Evolutionary conservation across 1,140 invertebrate species (phyloP), one percentile per base, ranked within the genome.

Genomic region (Drosophila parvula): DNA sequence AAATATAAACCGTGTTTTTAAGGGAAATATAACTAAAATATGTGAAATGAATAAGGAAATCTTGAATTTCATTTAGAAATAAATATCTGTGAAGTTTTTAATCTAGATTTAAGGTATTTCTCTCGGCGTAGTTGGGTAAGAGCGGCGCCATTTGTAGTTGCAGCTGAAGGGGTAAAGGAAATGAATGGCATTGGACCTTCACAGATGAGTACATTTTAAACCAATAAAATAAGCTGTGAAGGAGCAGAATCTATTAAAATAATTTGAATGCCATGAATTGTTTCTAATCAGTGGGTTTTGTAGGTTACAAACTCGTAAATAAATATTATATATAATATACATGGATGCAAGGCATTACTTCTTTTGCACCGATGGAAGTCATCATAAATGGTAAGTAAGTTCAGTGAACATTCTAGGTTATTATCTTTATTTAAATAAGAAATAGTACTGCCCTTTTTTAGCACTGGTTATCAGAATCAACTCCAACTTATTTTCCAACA

Each of bases 141-240:
- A 41, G n/a, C 12, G 60, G 36, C 60, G 60, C 60, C 60, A 64
- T 27, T 38, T 36, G 59, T 34, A 38, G 32, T 61, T 51, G n/a
- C 47, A 51, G n/a, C 27, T 43, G 28, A 36, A 30, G 11, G 22
- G 62, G 30, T 7, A 7, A 36, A 27, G 11, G 36, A 12, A 58
- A 58, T 41, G 36, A 58, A 58, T 61, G 32, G 59, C 44, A 67
- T 36, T 27, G 61, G 61, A 44, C 16, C 45, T 50, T 69, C n/a
- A 51, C 61, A 53, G 65, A 53, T 41, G 47, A 69, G 38, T 67
- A 36, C 61, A 53, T 44, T 67, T 55, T n/a, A 44, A 63, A 41
- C 47, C 16, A 74, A 53, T 70, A 75, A 75, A 41, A 30, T 10
- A 3, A 34, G 38, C n/a, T 4, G 34, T 40, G 45, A 3, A 44